Evolutionary conservation across 1,140 invertebrate genomes (phyloP).

Genomic region (Pteromalus puparum): DNA sequence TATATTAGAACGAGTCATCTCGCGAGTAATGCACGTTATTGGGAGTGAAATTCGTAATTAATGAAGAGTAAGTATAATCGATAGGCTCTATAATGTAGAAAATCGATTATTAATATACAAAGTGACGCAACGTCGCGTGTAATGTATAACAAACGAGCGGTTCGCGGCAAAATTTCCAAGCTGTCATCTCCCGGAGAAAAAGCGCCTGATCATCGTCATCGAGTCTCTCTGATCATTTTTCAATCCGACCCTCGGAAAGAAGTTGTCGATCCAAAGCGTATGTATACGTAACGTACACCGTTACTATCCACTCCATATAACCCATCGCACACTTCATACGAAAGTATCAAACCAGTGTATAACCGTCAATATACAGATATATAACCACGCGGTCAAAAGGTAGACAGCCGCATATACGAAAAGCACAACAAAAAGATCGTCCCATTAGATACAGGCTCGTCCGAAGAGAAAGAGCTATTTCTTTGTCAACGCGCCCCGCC

Average conservation of each 20-base stretch:
- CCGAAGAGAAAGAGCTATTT: not conserved
- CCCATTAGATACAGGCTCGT: slow-evolving; percentile 27
- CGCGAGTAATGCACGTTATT: no score
- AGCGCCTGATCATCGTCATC: slow-evolving; percentile 16
- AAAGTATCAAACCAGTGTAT: not conserved
- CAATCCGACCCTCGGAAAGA: not conserved
- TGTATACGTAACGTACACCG: not conserved
- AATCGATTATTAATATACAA: not conserved
- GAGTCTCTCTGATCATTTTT: slow-evolving; percentile 11
- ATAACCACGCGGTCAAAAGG: not conserved
- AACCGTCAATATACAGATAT: no score
- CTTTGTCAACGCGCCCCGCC: slow-evolving; percentile 40
- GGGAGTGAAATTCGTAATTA: not conserved
- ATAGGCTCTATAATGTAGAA: no score
- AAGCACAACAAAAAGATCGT: slow-evolving; percentile 40
- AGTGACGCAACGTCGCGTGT: not conserved
- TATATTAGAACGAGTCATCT: not conserved
- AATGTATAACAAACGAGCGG: no score
- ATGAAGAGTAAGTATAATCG: not conserved
- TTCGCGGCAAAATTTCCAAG: slow-evolving; percentile 4
- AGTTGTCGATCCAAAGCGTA: not conserved
- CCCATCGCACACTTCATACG: not conserved
- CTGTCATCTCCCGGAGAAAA: not conserved
- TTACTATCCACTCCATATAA: not conserved
- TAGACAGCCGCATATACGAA: not conserved